Evolutionary conservation across 2,888 invertebrate species (phyloP).

Genomic region (Latheticus oryzae): DNA sequence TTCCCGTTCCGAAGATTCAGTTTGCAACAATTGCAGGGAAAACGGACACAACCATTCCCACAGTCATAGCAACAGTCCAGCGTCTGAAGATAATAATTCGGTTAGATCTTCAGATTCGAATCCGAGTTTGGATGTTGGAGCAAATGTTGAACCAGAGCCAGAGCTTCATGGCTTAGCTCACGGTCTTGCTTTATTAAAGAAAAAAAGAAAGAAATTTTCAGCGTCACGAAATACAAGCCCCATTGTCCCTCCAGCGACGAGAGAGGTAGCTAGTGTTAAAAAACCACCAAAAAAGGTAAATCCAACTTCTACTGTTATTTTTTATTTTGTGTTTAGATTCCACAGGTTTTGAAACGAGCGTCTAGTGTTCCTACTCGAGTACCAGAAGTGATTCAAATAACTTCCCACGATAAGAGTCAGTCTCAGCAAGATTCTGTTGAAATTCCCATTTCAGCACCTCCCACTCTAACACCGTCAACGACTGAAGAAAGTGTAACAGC

Average conservation of each 20-base stretch:
- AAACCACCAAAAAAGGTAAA: constrained; percentile 45
- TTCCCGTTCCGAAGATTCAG: constrained; percentile 86
- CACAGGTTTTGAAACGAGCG: constrained; percentile 74
- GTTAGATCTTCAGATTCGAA: constrained; percentile 79
- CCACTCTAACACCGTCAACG: constrained; percentile 69
- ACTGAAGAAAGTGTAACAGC: constrained; percentile 68
- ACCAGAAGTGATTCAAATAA: constrained; percentile 65
- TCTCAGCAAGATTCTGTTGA: constrained; percentile 73
- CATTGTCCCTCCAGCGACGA: constrained; percentile 63
- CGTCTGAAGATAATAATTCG: constrained; percentile 77
- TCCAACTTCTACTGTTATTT: background rate
- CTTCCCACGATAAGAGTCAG: constrained; percentile 71
- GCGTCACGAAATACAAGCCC: constrained; percentile 79
- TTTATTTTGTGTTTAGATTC: constrained; percentile 42
- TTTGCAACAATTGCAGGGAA: constrained; percentile 69
- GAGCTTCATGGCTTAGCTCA: constrained; percentile 65
- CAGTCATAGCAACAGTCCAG: constrained; percentile 70
- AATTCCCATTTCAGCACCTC: constrained; percentile 53
- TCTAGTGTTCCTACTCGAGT: constrained; percentile 76
- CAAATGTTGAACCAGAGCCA: constrained; percentile 55
- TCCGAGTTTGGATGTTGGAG: constrained; percentile 69
- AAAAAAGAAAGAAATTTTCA: constrained; percentile 86
- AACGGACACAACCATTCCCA: constrained; percentile 68
- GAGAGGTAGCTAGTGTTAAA: constrained; percentile 38
- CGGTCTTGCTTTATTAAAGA: constrained; percentile 80